Conservation (phyloP, 2,888 invertebrate genomes). For the Ptilodon capucinus region DNA sequence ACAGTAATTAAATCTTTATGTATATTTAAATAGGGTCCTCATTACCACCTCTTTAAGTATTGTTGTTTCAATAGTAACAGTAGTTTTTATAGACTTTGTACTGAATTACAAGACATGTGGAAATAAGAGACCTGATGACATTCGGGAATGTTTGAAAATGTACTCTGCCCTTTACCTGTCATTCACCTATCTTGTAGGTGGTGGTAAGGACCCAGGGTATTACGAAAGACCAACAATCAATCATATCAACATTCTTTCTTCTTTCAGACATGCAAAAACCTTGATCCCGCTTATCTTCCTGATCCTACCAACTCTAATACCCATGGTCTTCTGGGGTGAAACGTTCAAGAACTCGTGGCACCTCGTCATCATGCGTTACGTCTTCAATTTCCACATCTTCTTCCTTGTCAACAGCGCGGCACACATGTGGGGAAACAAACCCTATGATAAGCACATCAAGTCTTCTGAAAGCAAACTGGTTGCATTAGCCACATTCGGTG, state of each 20-base stretch:
- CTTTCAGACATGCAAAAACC: constrained; percentile 43
- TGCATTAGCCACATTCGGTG: constrained; percentile 41
- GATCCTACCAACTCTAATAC: constrained; percentile 78
- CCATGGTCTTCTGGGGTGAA: constrained; percentile 83
- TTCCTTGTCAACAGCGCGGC: constrained; percentile 87
- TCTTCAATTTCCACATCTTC: constrained; percentile 74
- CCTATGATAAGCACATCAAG: constrained; percentile 61
- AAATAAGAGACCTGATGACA: too few species aligned
- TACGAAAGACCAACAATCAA: not conserved
- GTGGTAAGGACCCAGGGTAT: too few species aligned
- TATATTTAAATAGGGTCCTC: too few species aligned
- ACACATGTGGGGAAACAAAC: constrained; percentile 74
- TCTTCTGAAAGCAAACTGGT: constrained; percentile 39
- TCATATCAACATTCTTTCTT: not conserved
- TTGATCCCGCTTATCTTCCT: constrained; percentile 19
- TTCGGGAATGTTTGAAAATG: too few species aligned
- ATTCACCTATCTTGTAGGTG: too few species aligned
- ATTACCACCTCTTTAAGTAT: too few species aligned
- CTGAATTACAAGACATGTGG: too few species aligned
- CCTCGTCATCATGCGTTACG: constrained; percentile 76
- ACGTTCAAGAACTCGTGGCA: constrained; percentile 55
- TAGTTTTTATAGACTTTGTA: too few species aligned
- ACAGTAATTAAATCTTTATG: too few species aligned
- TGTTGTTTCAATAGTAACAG: too few species aligned
- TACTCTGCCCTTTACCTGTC: too few species aligned